Base-by-base conservation (phyloP, 2,888 invertebrate species). In the Erynnis tages region DNA sequence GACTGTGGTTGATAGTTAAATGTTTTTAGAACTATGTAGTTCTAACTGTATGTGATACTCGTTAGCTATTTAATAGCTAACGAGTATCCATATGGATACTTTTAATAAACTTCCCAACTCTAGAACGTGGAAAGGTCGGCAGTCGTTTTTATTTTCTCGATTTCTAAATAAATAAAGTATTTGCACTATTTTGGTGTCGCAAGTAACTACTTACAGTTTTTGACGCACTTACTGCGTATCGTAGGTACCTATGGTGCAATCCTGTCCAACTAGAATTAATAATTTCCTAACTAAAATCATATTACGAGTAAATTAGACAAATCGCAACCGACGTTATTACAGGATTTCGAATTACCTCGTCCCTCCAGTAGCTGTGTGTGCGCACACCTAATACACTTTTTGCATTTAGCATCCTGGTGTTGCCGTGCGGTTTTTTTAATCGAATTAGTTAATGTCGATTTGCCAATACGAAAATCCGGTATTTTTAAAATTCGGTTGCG, bases 321-420 rank as follows among this genome's bases (percentile, higher is more conserved):
- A 49, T 41, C 27, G 40, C 32, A 41, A 49, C 40, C 29, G 40
- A 32, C 40, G 16, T 32, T 32, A 34, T 17, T 40, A 17, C 48
- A 32, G 40, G 32, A 41, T 49, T 41, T 11, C 14, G 41, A 49
- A 49, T 49, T 32, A 25, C 11, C 40, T 40, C 25, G 40, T 49
- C 41, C 48, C 48, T 47, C 21, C 19, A 32, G 10, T 46, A 35
- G 16, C 46, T 19, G 8, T 14, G 14, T n/a, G n/a, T n/a, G n/a
- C 30, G 14, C n/a, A 14, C 34, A 16, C 16, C 17, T 25, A 25
- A 4, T 41, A 14, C 16, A 27, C 16, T 21, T 21, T 19, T 37
- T 37, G 16, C 34, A n/a, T 35, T 16, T 16, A 16, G 11, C 27
- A 49, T 49, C 49, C 49, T 41, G 41, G 25, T n/a, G 8, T 17